Base-by-base conservation (phyloP, 35 echinoderm and acorn worm species). In the Diadema setosum region DNA sequence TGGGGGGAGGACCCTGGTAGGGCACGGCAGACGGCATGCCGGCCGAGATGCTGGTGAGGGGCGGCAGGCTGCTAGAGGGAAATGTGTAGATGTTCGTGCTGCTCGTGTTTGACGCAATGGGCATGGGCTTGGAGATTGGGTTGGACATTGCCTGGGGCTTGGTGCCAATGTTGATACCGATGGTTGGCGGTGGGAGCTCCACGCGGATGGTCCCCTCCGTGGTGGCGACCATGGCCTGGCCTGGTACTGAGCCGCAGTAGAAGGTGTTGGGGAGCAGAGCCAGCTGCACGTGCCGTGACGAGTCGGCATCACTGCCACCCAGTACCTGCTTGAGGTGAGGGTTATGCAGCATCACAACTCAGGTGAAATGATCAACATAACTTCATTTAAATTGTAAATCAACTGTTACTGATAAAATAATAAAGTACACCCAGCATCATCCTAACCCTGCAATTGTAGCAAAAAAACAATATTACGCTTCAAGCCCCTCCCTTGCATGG, bases 131-230 rank as follows among this genome's bases (percentile, higher is more conserved):
- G 73, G 24, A 41, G 73, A 12, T 26, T 12, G 73, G 73, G 73
- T 78, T 78, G 39, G 73, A 7, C 5, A 78, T 78, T n/a, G 33
- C 35, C 17, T 78, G 56, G 33, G 82, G 83, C 81, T 65, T 91
- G 2, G 82, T 17, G 29, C 89, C 89, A 58, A 91, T 91, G 63
- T 91, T 83, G 48, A 91, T 91, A 16, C 89, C 89, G 16, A 91
- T 78, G 31, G 89, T 91, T 34, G 89, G 89, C 3, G 89, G 89
- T n/a, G 89, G 89, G 46, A 91, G 46, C 46, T 91, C 89, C 20
- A 91, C 39, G 24, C 84, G 84, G 48, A 91, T 84, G 41, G 82
- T 83, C 1, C 89, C 89, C 48, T 83, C 82, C 80, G 44, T 83
- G 70, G 82, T 91, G 18, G 65, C 83, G 17, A 78, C 73, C 73